Percentiles rank a stretch among this genome's conserved stretches.
These are phyloP conservation scores for Progne subis DNA, from an alignment of 2,113 vertebrate genomes.

Conservation along the genomic window DNA sequence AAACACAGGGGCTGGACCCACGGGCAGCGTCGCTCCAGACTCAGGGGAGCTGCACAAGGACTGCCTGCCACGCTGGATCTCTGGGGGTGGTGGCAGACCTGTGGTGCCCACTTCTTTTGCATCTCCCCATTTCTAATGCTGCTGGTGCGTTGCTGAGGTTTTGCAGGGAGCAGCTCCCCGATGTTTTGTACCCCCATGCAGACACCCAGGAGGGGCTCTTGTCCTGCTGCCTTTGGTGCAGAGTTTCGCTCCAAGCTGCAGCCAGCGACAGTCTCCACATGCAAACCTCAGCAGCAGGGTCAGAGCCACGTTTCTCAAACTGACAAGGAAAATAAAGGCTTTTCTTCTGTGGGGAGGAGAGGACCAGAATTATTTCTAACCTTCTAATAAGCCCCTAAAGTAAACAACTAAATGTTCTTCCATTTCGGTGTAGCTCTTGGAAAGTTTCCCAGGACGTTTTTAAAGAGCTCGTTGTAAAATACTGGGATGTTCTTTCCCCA, in stretches of 20 bases:
- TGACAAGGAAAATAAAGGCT: neutral
- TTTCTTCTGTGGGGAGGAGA: neutral
- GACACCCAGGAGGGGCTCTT: rapidly evolving
- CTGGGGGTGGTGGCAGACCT: neutral
- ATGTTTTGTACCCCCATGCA: rapidly evolving
- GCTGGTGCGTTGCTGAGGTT: neutral
- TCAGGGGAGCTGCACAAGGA: neutral
- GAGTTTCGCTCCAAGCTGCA: neutral
- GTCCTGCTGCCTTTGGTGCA: neutral
- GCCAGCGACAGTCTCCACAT: neutral
- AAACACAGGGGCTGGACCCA: neutral
- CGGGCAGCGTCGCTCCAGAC: neutral
- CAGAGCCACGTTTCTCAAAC: neutral
- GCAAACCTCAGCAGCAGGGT: neutral
- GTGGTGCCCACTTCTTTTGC: neutral
- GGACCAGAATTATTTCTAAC: neutral
- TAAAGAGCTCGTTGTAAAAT: neutral
- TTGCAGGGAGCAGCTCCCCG: rapidly evolving
- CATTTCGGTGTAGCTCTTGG: neutral
- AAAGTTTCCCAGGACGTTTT: neutral
- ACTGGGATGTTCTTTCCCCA: neutral
- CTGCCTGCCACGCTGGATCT: rapidly evolving
- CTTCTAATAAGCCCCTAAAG: neutral
- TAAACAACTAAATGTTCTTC: neutral
- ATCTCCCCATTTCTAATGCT: rapidly evolving